Evolutionary conservation across 2,888 invertebrate genomes (phyloP).

Genomic region (Dolichopus griseipennis): DNA sequence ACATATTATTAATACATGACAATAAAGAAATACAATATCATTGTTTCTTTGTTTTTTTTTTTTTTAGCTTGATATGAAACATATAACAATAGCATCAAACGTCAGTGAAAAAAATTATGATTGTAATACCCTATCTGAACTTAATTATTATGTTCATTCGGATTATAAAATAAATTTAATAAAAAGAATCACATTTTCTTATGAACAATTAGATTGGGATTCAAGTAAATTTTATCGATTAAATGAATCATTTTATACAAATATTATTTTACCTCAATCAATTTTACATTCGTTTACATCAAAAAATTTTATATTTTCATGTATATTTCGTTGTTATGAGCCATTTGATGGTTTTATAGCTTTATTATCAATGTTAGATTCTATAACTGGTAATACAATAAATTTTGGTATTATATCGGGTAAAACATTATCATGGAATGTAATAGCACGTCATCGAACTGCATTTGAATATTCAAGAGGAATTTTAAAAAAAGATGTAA

Average conservation of each 20-base stretch:
- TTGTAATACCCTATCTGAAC: not conserved
- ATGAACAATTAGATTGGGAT: not conserved
- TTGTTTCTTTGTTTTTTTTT: no score
- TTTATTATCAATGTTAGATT: not conserved
- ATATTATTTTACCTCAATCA: not conserved
- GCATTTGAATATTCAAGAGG: not conserved
- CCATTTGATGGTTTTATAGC: not conserved
- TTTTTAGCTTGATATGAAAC: not conserved
- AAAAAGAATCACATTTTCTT: not conserved
- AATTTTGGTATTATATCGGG: slow-evolving; percentile 1
- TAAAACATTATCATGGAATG: not conserved
- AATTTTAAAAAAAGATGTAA: not conserved
- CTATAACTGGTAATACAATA: not conserved
- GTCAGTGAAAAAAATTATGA: not conserved
- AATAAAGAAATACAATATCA: no score
- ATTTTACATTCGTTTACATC: not conserved
- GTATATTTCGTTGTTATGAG: not conserved
- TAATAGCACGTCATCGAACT: not conserved
- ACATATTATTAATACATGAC: no score
- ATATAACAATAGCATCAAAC: not conserved
- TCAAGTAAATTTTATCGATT: not conserved
- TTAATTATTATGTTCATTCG: not conserved
- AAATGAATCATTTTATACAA: not conserved
- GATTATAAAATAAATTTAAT: not conserved
- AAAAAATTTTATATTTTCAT: not conserved